A percentile compares a stretch with the other conserved stretches of the same genome.
Conservation (phyloP, 2,888 invertebrate species). For the Scrobipalpa atriplicella region DNA sequence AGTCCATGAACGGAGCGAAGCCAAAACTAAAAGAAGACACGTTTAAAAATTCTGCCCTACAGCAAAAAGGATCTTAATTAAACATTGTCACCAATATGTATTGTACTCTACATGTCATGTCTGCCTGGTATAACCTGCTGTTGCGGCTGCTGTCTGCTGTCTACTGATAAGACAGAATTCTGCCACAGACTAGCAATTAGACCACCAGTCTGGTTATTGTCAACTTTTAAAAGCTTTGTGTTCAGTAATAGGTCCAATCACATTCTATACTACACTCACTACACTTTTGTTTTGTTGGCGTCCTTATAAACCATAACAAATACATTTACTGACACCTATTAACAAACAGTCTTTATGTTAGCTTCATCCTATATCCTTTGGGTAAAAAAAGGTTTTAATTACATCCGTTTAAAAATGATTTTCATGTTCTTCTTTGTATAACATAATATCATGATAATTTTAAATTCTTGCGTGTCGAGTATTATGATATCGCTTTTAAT, state of each 20-base stretch:
- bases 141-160: neutral
- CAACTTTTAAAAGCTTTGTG: neutral
- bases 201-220: neutral
- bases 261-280: too few relatives aligned
- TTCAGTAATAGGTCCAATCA: neutral
- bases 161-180: neutral
- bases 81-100: neutral
- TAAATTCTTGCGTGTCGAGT: neutral
- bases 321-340: too few relatives aligned
- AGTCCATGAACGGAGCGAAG: too few relatives aligned
- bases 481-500: neutral
- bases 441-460: too few relatives aligned
- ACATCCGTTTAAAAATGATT: too few relatives aligned
- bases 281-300: neutral
- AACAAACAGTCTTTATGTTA: too few relatives aligned
- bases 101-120: neutral
- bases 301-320: too few relatives aligned
- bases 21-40: too few relatives aligned
- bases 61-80: neutral
- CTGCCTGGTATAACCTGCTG: neutral
- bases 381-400: too few relatives aligned
- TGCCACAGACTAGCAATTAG: neutral
- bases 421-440: too few relatives aligned
- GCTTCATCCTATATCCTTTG: too few relatives aligned
- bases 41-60: neutral